These are phyloP conservation scores for Phymatocera aterrima DNA, from an alignment of 2,888 invertebrate species.

Conservation along the genomic window DNA sequence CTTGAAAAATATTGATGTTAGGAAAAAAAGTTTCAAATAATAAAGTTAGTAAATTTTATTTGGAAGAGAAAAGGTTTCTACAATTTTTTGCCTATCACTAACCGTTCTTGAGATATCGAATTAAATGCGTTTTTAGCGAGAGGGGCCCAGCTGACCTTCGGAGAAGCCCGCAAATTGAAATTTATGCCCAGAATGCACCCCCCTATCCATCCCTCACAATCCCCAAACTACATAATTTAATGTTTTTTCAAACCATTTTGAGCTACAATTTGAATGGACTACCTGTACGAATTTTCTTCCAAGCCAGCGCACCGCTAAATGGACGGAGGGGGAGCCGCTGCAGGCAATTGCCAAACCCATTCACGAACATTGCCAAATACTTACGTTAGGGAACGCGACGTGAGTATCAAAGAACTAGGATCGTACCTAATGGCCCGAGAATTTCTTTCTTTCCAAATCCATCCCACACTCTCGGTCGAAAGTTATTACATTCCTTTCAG, in stretches of 20 bases:
- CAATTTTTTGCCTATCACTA: constrained; percentile 41
- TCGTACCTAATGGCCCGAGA: neutral
- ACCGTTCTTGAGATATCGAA: constrained; percentile 44
- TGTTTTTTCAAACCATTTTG: constrained; percentile 14
- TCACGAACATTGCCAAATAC: constrained; percentile 51
- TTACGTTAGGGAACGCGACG: constrained; percentile 16
- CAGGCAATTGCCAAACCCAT: constrained; percentile 62
- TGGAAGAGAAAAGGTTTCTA: constrained; percentile 42
- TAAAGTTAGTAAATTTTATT: constrained; percentile 32
- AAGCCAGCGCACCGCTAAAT: too few species aligned
- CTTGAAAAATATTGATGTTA: constrained; percentile 17
- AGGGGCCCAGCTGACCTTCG: constrained; percentile 36
- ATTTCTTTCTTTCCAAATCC: too few species aligned
- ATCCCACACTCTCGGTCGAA: too few species aligned
- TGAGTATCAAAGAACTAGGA: constrained; percentile 8
- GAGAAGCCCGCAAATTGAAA: constrained; percentile 32
- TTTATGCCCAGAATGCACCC: constrained; percentile 40
- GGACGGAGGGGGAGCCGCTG: too few species aligned
- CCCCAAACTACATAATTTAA: constrained; percentile 24
- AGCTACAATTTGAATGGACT: constrained; percentile 46
- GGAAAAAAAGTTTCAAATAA: constrained; percentile 28
- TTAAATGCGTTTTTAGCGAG: constrained; percentile 44
- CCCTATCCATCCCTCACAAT: constrained; percentile 29
- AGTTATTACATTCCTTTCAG: too few species aligned
- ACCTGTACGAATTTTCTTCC: too few species aligned